Evolutionary conservation across 2,888 invertebrate genomes (phyloP), one percentile per base, ranked within the genome.

Genomic region (Eretmocerus hayati): DNA sequence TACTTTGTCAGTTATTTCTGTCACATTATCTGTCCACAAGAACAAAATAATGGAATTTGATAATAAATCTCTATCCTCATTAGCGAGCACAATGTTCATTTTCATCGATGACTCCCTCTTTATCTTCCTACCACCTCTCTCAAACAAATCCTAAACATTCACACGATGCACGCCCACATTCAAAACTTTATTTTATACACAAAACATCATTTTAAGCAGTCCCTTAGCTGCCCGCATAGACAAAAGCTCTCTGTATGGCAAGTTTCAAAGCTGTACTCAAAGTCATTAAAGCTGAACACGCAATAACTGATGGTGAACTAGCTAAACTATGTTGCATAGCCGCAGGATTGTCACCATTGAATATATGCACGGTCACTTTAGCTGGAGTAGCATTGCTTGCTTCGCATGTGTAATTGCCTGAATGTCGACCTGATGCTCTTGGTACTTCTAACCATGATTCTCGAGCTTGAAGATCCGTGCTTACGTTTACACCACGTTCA

Each of bases 341-440:
- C 19, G 87, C 87, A 49, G 87, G 86, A 71, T 86, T 86, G 72
- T 87, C 87, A 71, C 86, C 87, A 74, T 90, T 90, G 66, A 91
- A 84, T 71, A 91, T 89, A 73, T 91, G 90, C 62, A 92, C 88
- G 73, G 86, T 83, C 60, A 89, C 88, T 69, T 88, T 87, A 56
- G 89, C 90, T 5, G 89, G 86, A 50, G 87, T 84, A 8, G 91
- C 90, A 70, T 91, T 91, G 66, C 88, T 89, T 5, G 91, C 90
- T 53, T 86, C 85, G 69, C 92, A 92, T 31, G 89, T 88, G 70
- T 90, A 92, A 72, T 90, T 90, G 9, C 90, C 90, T 11, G 89
- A 87, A 64, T 90, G 89, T 21, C 81, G 81, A 47, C 81, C 81
- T 19, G 83, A 80, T 40, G 77, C 76, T 53, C 69, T 74, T 5